These are phyloP conservation scores for Micropoecilia bifurca DNA, from an alignment of 2,797 vertebrate species.

Conservation along the genomic window DNA sequence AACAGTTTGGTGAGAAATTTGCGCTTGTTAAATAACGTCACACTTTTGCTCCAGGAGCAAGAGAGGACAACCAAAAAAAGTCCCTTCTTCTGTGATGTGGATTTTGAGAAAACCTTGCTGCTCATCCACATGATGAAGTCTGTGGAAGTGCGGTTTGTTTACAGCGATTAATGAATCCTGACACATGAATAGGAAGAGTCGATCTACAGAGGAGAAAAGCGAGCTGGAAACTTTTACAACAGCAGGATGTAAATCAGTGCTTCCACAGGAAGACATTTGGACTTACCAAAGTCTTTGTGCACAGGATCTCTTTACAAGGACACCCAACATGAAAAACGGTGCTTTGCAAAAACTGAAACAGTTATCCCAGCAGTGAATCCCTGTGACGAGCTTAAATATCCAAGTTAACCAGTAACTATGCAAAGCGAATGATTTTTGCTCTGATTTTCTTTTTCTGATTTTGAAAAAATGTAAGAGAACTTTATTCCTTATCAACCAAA, in stretches of 20 bases:
- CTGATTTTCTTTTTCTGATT: slow-evolving; percentile 4
- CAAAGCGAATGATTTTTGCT: not conserved
- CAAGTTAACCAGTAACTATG: slow-evolving; percentile 8
- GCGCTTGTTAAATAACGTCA: slow-evolving; percentile 11
- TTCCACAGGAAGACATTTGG: slow-evolving; percentile 79
- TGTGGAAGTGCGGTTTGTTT: slow-evolving; percentile 39
- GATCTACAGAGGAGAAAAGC: slow-evolving; percentile 49
- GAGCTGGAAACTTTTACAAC: slow-evolving; percentile 74
- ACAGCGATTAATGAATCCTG: slow-evolving; percentile 32
- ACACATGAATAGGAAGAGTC: slow-evolving; percentile 41
- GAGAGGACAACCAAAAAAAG: slow-evolving; percentile 12
- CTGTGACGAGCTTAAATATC: slow-evolving; percentile 9
- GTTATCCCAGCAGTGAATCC: slow-evolving; percentile 12
- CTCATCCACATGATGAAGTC: not conserved
- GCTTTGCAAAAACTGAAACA: slow-evolving; percentile 39
- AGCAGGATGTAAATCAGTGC: slow-evolving; percentile 70
- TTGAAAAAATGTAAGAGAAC: slow-evolving; percentile 8
- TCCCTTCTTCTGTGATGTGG: slow-evolving; percentile 8
- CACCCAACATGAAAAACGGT: slow-evolving; percentile 60
- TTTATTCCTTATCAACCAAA: slow-evolving; percentile 12
- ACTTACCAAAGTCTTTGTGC: slow-evolving; percentile 52
- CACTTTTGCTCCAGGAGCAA: slow-evolving; percentile 10
- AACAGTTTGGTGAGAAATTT: slow-evolving; percentile 29
- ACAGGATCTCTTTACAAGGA: slow-evolving; percentile 69
- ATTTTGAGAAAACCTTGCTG: slow-evolving; percentile 15